Conservation (phyloP, 30 jellyfish, hydroid and myxozoan genomes). For the Mastigias papua region DNA sequence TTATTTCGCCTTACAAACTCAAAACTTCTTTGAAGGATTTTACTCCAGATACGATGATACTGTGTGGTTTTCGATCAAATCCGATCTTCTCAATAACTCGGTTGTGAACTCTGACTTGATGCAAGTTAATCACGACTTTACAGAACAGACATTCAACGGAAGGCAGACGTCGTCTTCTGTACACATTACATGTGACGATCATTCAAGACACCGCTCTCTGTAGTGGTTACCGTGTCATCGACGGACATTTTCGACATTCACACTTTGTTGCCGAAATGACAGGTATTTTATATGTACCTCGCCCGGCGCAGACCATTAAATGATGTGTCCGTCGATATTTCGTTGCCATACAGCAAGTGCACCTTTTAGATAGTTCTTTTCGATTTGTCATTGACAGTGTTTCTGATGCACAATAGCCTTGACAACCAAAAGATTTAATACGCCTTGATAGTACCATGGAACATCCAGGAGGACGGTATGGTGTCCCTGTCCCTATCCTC, state of each 20-base stretch:
- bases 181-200: neutral
- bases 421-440: conserved; percentile 26
- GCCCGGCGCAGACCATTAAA: neutral
- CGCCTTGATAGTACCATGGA: neutral
- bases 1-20: neutral
- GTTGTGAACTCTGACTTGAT: neutral
- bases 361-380: conserved; percentile 16
- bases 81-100: conserved; percentile 5
- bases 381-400: conserved; percentile 54
- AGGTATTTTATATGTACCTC: neutral
- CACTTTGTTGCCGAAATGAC: conserved; percentile 8
- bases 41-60: neutral
- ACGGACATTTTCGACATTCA: conserved; percentile 42
- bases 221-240: conserved; percentile 26
- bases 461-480: conserved; percentile 49
- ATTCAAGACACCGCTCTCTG: neutral
- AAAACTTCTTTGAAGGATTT: neutral
- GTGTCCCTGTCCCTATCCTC: conserved; percentile 1
- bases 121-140: neutral
- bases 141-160: neutral
- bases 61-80: conserved; percentile 1
- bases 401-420: conserved; percentile 71
- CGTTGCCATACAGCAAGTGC: conserved; percentile 57
- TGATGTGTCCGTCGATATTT: neutral
- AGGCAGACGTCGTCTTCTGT: neutral